phyloP scores from a whole-genome alignment of 2,113 vertebrate genomes.

The Misgurnus anguillicaudatus region DNA sequence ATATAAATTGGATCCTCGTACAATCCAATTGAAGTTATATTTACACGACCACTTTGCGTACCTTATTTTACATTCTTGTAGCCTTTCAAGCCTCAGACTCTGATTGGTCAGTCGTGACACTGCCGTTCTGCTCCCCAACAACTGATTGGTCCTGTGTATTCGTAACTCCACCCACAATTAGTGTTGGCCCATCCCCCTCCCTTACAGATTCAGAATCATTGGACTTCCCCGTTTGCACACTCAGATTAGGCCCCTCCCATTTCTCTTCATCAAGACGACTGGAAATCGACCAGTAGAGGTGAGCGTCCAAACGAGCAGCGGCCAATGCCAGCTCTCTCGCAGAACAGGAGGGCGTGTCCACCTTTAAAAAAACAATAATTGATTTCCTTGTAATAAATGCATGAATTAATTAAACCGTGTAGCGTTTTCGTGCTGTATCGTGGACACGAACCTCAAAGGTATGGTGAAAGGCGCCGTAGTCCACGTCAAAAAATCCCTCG shows the following conservation, averaged over 20 bases:
- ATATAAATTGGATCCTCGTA: slow-evolving; percentile 40
- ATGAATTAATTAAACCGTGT: no score
- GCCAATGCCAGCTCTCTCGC: slow-evolving; percentile 85
- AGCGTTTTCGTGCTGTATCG: no score
- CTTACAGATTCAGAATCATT: slow-evolving; percentile 62
- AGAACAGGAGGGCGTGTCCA: slow-evolving; percentile 87
- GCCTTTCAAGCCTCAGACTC: slow-evolving; percentile 80
- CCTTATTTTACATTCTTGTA: slow-evolving; percentile 47
- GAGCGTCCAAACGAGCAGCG: slow-evolving; percentile 84
- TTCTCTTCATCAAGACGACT: slow-evolving; percentile 87
- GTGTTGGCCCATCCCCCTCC: slow-evolving; percentile 62
- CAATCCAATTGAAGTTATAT: slow-evolving; percentile 45
- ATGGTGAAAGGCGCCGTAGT: slow-evolving; percentile 92
- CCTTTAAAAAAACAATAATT: slow-evolving; percentile 63
- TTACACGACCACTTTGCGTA: slow-evolving; percentile 3
- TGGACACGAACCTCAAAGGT: slow-evolving; percentile 79
- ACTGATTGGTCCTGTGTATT: slow-evolving; percentile 71
- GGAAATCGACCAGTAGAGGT: slow-evolving; percentile 96
- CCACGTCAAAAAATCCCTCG: slow-evolving; percentile 91
- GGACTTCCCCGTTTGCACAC: slow-evolving; percentile 61
- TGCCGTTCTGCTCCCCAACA: slow-evolving; percentile 81
- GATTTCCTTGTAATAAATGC: background rate
- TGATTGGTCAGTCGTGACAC: slow-evolving; percentile 77
- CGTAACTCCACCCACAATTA: slow-evolving; percentile 73
- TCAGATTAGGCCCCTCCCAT: slow-evolving; percentile 67